These are phyloP conservation scores for Phyllostomus discolor DNA, from an alignment of 2,113 vertebrate species.

Conservation along the genomic window DNA sequence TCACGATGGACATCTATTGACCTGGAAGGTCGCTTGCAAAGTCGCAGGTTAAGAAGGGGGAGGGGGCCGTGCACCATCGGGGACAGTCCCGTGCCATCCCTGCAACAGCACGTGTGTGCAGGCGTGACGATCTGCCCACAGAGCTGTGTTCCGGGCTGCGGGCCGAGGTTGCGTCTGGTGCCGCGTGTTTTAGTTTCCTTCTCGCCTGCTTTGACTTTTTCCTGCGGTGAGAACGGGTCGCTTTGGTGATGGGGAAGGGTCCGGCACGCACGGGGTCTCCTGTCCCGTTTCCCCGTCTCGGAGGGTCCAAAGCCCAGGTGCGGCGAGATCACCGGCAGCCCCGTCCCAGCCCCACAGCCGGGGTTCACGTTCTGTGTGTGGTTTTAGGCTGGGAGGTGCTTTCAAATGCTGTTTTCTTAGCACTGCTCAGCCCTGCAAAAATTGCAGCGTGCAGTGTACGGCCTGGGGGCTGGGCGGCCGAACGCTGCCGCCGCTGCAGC, in stretches of 20 bases:
- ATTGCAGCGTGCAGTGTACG: background rate
- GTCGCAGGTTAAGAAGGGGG: background rate
- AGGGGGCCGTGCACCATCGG: background rate
- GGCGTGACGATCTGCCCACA: background rate
- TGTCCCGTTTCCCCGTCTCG: background rate
- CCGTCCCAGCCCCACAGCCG: too few species aligned
- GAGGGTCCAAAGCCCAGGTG: background rate
- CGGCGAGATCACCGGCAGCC: background rate
- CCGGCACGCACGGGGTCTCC: too few species aligned
- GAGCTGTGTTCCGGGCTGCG: accelerated
- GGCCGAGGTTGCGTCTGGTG: too few species aligned
- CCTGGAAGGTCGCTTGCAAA: background rate
- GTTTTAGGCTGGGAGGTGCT: background rate
- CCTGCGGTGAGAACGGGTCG: background rate
- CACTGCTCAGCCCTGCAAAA: background rate
- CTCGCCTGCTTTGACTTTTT: background rate
- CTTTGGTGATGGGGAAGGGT: background rate
- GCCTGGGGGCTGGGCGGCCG: background rate
- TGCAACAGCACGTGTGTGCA: background rate
- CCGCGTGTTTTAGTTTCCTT: background rate
- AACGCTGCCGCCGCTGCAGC: background rate
- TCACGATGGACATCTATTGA: background rate
- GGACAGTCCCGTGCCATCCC: background rate
- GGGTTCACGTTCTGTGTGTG: background rate
- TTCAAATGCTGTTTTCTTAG: background rate